These are phyloP conservation scores for Helarctos malayanus DNA, from an alignment of 2,797 vertebrate genomes.

Conservation along the genomic window DNA sequence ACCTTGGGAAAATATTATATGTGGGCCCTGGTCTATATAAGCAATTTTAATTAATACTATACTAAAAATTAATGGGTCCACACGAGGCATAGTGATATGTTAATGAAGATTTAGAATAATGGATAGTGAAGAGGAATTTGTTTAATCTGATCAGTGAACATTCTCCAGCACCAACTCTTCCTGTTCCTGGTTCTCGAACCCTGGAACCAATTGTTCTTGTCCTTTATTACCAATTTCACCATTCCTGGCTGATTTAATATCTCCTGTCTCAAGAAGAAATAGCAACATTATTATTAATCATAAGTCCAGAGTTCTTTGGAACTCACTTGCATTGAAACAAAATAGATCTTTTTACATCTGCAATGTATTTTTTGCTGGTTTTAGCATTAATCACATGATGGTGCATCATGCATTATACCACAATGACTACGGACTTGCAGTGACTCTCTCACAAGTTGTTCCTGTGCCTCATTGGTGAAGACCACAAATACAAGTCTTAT, in stretches of 20 bases:
- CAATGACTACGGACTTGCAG: not conserved
- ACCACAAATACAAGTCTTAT: not conserved
- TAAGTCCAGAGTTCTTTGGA: not conserved
- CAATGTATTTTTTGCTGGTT: not conserved
- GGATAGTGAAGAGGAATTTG: not conserved
- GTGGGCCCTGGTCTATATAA: rapidly evolving
- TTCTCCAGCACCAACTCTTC: not conserved
- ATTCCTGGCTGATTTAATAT: not conserved
- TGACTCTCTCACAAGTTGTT: not conserved
- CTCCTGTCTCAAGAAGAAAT: not conserved
- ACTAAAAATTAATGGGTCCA: not conserved
- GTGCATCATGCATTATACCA: not conserved
- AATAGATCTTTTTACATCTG: not conserved
- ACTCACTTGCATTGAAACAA: not conserved
- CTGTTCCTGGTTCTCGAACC: not conserved
- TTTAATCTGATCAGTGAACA: not conserved
- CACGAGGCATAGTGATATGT: not conserved
- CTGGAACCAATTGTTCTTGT: not conserved
- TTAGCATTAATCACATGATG: not conserved
- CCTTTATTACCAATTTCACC: not conserved
- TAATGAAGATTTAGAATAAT: not conserved
- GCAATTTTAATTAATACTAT: not conserved
- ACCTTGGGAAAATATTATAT: not conserved
- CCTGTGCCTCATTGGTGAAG: not conserved
- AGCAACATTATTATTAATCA: not conserved